A percentile compares a stretch with the other conserved stretches of the same genome.
Conservation (phyloP, 2,113 vertebrate species). For the Ascaphus truei region DNA sequence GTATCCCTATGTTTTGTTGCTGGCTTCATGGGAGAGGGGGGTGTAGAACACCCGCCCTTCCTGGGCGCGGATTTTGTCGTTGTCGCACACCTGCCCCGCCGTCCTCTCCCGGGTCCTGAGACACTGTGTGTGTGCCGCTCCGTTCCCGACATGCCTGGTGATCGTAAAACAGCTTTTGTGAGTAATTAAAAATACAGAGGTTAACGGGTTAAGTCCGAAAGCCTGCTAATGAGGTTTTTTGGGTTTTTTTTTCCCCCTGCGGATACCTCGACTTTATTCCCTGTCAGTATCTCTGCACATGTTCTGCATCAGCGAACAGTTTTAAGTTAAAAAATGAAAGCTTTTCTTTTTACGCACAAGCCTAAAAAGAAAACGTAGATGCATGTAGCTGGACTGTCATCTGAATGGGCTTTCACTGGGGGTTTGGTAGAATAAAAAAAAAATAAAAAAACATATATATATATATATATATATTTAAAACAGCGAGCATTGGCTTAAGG, state of each 20-base stretch:
- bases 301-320: conserved; percentile 49
- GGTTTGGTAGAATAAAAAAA: conserved; percentile 1
- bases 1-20: too few species aligned
- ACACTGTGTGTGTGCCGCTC: not conserved
- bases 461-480: too few species aligned
- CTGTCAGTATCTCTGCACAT: conserved; percentile 31
- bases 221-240: conserved; percentile 45
- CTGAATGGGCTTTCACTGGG: not conserved
- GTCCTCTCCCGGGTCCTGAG: not conserved
- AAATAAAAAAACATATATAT: too few species aligned
- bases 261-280: not conserved
- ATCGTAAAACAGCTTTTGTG: not conserved
- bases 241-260: not conserved
- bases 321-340: conserved; percentile 41
- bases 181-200: conserved; percentile 63
- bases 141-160: not conserved
- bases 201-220: conserved; percentile 50
- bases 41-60: too few species aligned
- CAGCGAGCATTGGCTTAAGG: too few species aligned
- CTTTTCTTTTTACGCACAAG: conserved; percentile 1
- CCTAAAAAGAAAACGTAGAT: conserved; percentile 46
- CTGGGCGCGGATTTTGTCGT: too few species aligned
- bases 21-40: too few species aligned
- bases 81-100: not conserved
- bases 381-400: conserved; percentile 20